Base-by-base conservation (phyloP, 2,113 vertebrate genomes). In the Callorhinus ursinus region DNA sequence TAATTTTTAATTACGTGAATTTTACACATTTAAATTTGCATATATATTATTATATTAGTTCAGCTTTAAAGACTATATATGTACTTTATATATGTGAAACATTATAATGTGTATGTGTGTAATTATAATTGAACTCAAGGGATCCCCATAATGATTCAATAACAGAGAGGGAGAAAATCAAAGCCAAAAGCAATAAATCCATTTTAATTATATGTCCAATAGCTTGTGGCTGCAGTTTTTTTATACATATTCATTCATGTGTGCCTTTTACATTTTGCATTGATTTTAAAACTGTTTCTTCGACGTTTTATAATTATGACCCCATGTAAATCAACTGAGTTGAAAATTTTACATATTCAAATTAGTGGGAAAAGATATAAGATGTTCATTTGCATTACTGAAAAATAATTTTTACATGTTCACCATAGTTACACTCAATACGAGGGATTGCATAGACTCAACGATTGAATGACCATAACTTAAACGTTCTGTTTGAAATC, bases 281-380 rank as follows among this genome's bases (percentile, higher is more conserved):
- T 94, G 95, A 98, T 98, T 98, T 98, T 98, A 98, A 98, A 98
- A 91, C 93, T 97, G 83, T 96, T 97, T 98, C 95, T 95, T 96
- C 57, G 42, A 97, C 96, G 89, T 97, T 98, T 98, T 98, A 95
- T 96, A 98, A 98, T 98, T 98, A 98, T 95, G 72, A 97, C 87
- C 92, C 69, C 87, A 90, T 97, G 93, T 98, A 98, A 98, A 98
- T 98, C 94, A 98, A 95, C 92, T 98, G 97, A 96, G 71, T 49
- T 94, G 94, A 97, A 97, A 96, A 97, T 95, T 97, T 98, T 97
- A 97, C 96, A 94, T 90, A 97, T 94, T 93, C 79, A 96, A 61
- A 98, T 96, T 98, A 98, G 98, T 96, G 93, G 79, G 89, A 97
- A 97, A 96, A 53, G 71, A 97, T 92, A 98, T 96, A 95, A 98